phyloP scores from a whole-genome alignment of 2,888 invertebrate species.

The Eudemis profundana region DNA sequence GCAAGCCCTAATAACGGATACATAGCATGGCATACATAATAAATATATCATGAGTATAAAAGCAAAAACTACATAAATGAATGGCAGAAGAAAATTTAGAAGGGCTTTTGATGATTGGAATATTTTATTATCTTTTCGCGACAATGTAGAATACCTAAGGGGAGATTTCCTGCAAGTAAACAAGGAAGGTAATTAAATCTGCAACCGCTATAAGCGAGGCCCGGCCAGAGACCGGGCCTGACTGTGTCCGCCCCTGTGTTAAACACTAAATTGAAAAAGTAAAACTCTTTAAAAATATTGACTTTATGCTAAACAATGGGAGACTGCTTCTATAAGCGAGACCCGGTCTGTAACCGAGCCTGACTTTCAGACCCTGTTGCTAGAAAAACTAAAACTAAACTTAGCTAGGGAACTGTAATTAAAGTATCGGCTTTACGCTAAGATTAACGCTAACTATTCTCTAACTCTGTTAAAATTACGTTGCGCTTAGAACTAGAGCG shows the following conservation, averaged over 20 bases:
- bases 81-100: slow-evolving; percentile 11
- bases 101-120: neutral
- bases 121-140: neutral
- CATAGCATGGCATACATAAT: too few relatives aligned
- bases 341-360: slow-evolving; percentile 13
- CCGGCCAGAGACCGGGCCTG: slow-evolving; percentile 34
- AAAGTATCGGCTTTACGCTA: slow-evolving; percentile 12
- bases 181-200: slow-evolving; percentile 9
- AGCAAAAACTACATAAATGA: slow-evolving; percentile 10
- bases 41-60: too few relatives aligned
- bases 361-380: slow-evolving; percentile 24
- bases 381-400: slow-evolving; percentile 27
- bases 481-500: slow-evolving; percentile 39
- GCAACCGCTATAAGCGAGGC: slow-evolving; percentile 38
- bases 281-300: neutral
- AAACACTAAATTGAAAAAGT: slow-evolving; percentile 16
- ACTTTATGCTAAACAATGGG: slow-evolving; percentile 9
- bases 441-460: slow-evolving; percentile 23
- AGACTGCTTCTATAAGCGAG: slow-evolving; percentile 33
- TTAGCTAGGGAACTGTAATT: slow-evolving; percentile 30
- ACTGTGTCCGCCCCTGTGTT: slow-evolving; percentile 40
- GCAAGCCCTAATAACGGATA: too few relatives aligned
- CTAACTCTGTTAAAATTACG: slow-evolving; percentile 19
- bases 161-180: slow-evolving; percentile 34
- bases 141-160: slow-evolving; percentile 19